Evolutionary conservation across 64 coral and sea anemone species (phyloP), one percentile per base, ranked within the genome.

Genomic region (Montipora foliosa): DNA sequence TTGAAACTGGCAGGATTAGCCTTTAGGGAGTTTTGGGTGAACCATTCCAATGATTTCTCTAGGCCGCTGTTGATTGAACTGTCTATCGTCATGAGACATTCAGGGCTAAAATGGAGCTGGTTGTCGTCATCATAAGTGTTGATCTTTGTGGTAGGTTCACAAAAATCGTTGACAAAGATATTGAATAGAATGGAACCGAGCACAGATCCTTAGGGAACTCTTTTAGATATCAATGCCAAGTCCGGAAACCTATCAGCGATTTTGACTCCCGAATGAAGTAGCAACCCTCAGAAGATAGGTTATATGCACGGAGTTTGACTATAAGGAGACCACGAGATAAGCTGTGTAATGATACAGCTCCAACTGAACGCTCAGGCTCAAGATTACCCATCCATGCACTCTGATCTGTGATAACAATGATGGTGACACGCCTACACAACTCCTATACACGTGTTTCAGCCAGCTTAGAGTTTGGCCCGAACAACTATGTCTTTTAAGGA

Each of bases 1-100:
- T 92, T 86, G 91, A 6, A 92, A 92, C 59, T 92, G 85, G 25
- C 91, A 48, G 81, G 81, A 78, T 92, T 92, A 12, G 71, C 72
- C 74, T 77, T 92, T 1, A 87, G 91, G 4, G 74, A 87, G 62
- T 86, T 79, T 57, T 46, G 2, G 24, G 22, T 49, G 76, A 84
- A 84, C 79, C 69, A 77, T 37, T 12, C 11, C 49, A 76, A 24
- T 84, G 79, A 77, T 75, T 84, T 44, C 20, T 92, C 21, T 44
- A 84, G 48, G 49, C 29, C 71, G 45, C 84, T 49, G 20, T 84
- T 92, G 44, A 84, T 84, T 76, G 90, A 62, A 77, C 69, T n/a
- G 9, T 84, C 90, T 52, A 83, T 91, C 47, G 50, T 75, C 70
- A 58, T 76, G 67, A 45, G 52, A 55, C 80, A 84, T 84, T 92